Evolutionary conservation across 2,888 invertebrate genomes (phyloP), one percentile per base, ranked within the genome.

Genomic region (Gryllus longicercus): DNA sequence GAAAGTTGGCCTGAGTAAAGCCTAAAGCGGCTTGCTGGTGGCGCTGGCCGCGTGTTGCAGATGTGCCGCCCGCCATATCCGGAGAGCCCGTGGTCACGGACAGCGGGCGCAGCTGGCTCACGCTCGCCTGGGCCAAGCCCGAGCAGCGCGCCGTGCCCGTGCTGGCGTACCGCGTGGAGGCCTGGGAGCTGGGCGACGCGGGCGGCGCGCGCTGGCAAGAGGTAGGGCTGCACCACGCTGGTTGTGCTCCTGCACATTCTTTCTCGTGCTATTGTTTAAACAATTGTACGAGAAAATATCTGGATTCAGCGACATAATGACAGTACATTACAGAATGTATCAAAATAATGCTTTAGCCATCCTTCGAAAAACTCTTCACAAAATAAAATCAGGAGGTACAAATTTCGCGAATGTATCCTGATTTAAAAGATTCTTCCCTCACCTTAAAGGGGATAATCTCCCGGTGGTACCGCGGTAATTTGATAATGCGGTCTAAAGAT

Each of bases 131-230:
- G 96, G 91, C 92, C 51, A 95, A 94, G 86, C 92, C 95, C 0
- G 90, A 91, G 81, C 89, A 90, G 81, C 89, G 89, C 38, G 90
- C 92, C 1, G 94, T 94, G 4, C 95, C 95, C 0, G 93, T 96
- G 2, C 89, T 94, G 50, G 95, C 95, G 0, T 96, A 95, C 87
- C 92, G 91, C 85, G 91, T 96, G 8, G 96, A 96, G 84, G 91
- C 92, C 80, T 95, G 95, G 95, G 89, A 92, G 63, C 86, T 92
- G 63, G 95, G 95, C 2, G 92, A 92, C 78, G 94, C 95, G 84
- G 94, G 94, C 18, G 94, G 94, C n/a, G 95, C 95, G 2, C 90
- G 93, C 84, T 96, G 96, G 96, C 88, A 87, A 5, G 94, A 95
- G 88, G 89, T 89, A 84, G 82, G 38, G 38, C 8, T 38, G 38